Conservation (phyloP, 2,113 vertebrate genomes). For the Neodontobutis hainanensis region DNA sequence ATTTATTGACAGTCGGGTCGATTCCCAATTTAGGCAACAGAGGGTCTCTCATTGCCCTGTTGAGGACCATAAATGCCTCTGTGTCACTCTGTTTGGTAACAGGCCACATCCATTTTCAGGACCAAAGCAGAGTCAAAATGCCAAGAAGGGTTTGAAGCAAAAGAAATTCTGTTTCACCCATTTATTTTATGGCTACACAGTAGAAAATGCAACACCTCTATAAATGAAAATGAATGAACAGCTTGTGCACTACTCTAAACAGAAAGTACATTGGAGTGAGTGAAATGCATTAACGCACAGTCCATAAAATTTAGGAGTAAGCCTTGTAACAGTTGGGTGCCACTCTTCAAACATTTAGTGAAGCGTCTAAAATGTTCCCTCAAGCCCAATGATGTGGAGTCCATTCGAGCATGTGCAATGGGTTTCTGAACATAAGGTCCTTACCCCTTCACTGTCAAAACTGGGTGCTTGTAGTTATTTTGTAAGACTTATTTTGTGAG, state of each 20-base stretch:
- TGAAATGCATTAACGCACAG: background rate
- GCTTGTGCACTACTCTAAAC: background rate
- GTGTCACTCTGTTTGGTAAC: slow-evolving; percentile 9
- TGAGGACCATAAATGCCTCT: background rate
- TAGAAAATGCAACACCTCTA: too few species aligned
- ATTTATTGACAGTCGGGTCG: background rate
- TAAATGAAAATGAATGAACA: background rate
- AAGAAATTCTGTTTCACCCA: too few species aligned
- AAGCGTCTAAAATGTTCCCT: slow-evolving; percentile 3
- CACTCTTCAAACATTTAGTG: background rate
- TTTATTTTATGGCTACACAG: too few species aligned
- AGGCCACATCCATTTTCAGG: slow-evolving; percentile 18
- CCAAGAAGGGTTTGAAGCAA: too few species aligned
- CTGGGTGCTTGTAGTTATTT: too few species aligned
- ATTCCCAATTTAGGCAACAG: slow-evolving; percentile 7
- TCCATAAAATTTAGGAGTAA: slow-evolving; percentile 3
- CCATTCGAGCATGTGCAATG: background rate
- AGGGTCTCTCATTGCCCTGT: background rate
- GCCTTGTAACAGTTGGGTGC: background rate
- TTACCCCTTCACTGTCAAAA: background rate
- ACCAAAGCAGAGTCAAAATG: background rate
- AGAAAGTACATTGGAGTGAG: background rate
- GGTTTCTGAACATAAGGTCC: background rate
- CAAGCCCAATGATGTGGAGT: background rate
- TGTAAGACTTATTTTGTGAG: too few species aligned